Evolutionary conservation across 2,797 vertebrate species (phyloP), one percentile per base, ranked within the genome.

Genomic region (Leptoclinus maculatus): DNA sequence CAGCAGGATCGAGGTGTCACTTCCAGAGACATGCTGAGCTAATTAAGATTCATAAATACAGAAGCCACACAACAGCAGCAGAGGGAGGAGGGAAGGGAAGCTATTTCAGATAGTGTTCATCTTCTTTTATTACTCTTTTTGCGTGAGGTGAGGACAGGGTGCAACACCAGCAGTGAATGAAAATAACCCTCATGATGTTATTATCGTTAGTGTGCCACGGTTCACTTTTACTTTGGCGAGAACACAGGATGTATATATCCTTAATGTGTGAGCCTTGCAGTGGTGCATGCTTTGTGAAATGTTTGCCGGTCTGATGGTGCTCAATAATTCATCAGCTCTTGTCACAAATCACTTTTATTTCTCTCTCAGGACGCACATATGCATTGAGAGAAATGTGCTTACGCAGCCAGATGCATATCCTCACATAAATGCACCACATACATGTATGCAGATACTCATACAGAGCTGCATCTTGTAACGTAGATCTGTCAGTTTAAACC

Each of bases 251-350:
- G 41, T 14, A 32, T 66, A 10, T 25, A 68, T 69, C 43, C n/a
- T 76, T 76, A 11, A 47, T 78, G 82, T 76, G 79, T 29, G 67
- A 71, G 59, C 67, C 68, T 66, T 11, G 76, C 59, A 59, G 71
- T 11, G 3, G 17, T 9, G n/a, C 74, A 54, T 70, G 66, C 70
- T 74, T 47, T 59, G 71, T 71, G 76, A 79, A 71, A 83, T 79
- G 56, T 87, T 84, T 74, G 64, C 83, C 29, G 59, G 71, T 53
- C 60, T 71, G 60, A 69, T 54, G 77, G 63, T 56, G 67, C 81
- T 92, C 76, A 93, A 93, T 91, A 88, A 91, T 91, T 91, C 76
- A 93, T 82, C 85, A 70, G 74, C 84, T 77, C 73, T 71, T 82
- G 86, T 83, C 78, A 88, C 78, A 90, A 80, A 87, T 90, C 84